Evolutionary conservation across 2,113 vertebrate species (phyloP), one percentile per base, ranked within the genome.

Genomic region (Petromus typicus): DNA sequence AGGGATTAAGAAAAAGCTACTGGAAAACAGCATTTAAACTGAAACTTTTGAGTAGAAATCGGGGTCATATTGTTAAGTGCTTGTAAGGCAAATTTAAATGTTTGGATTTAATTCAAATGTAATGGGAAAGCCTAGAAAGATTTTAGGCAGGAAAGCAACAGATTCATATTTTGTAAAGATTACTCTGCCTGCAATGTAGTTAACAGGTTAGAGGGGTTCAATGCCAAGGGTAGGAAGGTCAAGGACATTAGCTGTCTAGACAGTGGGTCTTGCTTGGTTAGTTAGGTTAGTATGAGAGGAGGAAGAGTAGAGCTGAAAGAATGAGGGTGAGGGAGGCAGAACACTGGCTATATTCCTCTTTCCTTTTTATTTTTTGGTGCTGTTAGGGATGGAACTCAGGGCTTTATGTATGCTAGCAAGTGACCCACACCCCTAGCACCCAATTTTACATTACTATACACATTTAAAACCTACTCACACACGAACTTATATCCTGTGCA

Each of bases 81-180:
- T 87, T 64, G 80, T 64, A 93, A 93, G 61, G 23, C 45, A 73
- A 57, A 86, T 64, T 64, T 80, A 66, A 90, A 86, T 73, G 32
- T 59, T 48, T 34, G 66, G 37, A 90, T 25, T 90, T 73, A 71
- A 85, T 92, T 89, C n/a, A 69, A 89, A 92, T 40, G 54, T 64
- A 63, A 63, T 85, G 59, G 63, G 30, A 84, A 95, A n/a, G 54
- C 80, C 89, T 25, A n/a, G n/a, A 45, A 93, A 86, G 32, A 90
- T 54, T 71, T 85, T 86, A 93, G 75, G 43, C 30, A 95, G 80
- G 71, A 86, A 80, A 93, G 92, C 40, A 92, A 51, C 10, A 71
- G 0, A 12, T n/a, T 51, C 48, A 1, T 67, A 66, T 78, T 85
- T 92, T 89, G 13, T 51, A 90, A 43, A 75, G 48, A 86, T 59